These are phyloP conservation scores for Saguinus imperator DNA, from an alignment of 2,113 vertebrate genomes.

Conservation along the genomic window DNA sequence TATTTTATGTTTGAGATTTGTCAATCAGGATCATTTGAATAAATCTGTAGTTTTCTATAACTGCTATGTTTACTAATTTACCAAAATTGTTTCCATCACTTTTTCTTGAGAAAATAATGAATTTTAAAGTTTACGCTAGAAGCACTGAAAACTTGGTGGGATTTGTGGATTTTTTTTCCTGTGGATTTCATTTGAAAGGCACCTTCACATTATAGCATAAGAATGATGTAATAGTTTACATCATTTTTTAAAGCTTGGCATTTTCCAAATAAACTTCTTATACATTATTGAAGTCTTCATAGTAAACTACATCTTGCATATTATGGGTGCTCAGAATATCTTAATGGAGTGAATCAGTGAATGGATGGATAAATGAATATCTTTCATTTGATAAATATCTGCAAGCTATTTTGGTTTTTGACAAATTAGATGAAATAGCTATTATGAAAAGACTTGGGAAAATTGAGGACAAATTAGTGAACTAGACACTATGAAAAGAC, in stretches of 20 bases:
- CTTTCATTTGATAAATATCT: neutral
- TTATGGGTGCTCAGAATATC: neutral
- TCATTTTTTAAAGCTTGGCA: neutral
- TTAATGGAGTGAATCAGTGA: neutral
- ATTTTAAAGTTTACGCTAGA: neutral
- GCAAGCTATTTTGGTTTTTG: neutral
- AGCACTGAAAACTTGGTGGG: neutral
- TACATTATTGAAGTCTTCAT: neutral
- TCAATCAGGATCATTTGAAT: constrained; percentile 28
- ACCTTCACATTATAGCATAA: neutral
- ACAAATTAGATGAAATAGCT: neutral
- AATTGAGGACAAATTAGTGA: neutral
- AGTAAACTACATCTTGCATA: neutral
- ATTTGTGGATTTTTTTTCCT: neutral
- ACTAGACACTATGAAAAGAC: neutral
- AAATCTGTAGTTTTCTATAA: constrained; percentile 5
- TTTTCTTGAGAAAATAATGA: constrained; percentile 43
- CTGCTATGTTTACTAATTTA: neutral
- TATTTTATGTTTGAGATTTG: constrained; percentile 43
- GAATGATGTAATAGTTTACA: neutral
- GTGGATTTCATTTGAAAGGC: constrained; percentile 28
- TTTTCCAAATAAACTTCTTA: constrained; percentile 47
- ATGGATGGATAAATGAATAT: neutral
- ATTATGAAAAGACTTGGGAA: constrained; percentile 19
- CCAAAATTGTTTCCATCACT: neutral